phyloP scores from a whole-genome alignment of 2,888 invertebrate species.

The Thecophora atra region DNA sequence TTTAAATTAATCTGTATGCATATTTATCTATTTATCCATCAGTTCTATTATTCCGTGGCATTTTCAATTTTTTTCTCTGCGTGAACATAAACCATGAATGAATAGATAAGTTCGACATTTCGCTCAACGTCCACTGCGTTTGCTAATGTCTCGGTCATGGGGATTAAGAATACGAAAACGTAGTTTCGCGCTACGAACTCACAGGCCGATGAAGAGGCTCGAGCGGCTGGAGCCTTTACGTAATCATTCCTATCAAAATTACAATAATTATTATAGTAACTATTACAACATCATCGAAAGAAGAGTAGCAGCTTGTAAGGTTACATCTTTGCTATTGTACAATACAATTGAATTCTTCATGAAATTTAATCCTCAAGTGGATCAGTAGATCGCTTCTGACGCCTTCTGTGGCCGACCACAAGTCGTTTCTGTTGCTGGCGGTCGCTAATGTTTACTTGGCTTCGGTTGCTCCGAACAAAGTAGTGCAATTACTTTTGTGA shows the following conservation, averaged over 20 bases:
- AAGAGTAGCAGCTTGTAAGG: constrained; percentile 7
- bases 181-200: too few relatives aligned
- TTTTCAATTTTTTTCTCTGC: too few relatives aligned
- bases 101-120: too few relatives aligned
- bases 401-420: constrained; percentile 3
- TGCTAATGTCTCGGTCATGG: too few relatives aligned
- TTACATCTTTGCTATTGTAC: constrained; percentile 6
- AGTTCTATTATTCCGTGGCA: too few relatives aligned
- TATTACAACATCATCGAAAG: constrained; percentile 4
- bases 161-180: too few relatives aligned
- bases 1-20: too few relatives aligned
- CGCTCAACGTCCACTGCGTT: too few relatives aligned
- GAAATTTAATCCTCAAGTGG: constrained; percentile 12
- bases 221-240: too few relatives aligned
- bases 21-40: too few relatives aligned
- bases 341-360: constrained; percentile 22
- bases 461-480: neutral
- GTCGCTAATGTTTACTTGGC: neutral
- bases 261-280: neutral
- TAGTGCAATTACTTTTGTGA: neutral
- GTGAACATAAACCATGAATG: too few relatives aligned
- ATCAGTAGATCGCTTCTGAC: neutral
- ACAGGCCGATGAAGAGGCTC: too few relatives aligned
- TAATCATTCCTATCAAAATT: neutral
- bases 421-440: neutral